phyloP scores from a whole-genome alignment of 2,888 invertebrate genomes.

The Unio delphinus region DNA sequence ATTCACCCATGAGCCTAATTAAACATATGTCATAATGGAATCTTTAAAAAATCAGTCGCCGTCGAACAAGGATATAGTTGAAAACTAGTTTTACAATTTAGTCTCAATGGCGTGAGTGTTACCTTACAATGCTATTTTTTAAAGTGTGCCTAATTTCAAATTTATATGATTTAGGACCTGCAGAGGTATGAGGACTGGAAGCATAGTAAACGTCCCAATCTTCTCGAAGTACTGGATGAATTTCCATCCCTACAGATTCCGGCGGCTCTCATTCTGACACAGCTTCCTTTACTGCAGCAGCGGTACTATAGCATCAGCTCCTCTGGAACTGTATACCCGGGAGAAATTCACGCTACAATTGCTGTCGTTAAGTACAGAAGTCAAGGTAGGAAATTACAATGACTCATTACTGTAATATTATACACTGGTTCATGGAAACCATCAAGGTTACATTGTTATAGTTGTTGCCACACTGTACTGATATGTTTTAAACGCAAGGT shows the following conservation, averaged over 20 bases:
- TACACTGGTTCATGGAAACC: too few relatives aligned
- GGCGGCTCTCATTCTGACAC: slow-evolving; percentile 85
- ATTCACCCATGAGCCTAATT: too few relatives aligned
- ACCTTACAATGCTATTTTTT: too few relatives aligned
- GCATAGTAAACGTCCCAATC: slow-evolving; percentile 86
- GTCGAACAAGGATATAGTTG: too few relatives aligned
- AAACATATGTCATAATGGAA: too few relatives aligned
- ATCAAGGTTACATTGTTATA: too few relatives aligned
- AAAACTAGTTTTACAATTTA: too few relatives aligned
- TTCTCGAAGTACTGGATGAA: slow-evolving; percentile 85
- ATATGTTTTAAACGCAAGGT: too few relatives aligned
- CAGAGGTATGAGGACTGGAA: slow-evolving; percentile 88
- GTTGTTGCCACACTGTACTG: too few relatives aligned
- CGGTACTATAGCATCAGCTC: slow-evolving; percentile 96
- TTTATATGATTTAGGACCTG: slow-evolving; percentile 38
- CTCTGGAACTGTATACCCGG: slow-evolving; percentile 80
- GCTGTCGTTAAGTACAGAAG: slow-evolving; percentile 91
- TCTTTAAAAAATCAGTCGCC: too few relatives aligned
- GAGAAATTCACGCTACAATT: slow-evolving; percentile 90
- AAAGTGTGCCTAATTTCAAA: background rate
- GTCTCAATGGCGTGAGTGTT: too few relatives aligned
- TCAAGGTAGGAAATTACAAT: slow-evolving; percentile 76
- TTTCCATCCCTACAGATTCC: slow-evolving; percentile 89
- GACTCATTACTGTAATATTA: too few relatives aligned
- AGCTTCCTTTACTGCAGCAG: slow-evolving; percentile 89